Conservation (phyloP, 1,140 invertebrate species). For the Drosophila novamexicana region DNA sequence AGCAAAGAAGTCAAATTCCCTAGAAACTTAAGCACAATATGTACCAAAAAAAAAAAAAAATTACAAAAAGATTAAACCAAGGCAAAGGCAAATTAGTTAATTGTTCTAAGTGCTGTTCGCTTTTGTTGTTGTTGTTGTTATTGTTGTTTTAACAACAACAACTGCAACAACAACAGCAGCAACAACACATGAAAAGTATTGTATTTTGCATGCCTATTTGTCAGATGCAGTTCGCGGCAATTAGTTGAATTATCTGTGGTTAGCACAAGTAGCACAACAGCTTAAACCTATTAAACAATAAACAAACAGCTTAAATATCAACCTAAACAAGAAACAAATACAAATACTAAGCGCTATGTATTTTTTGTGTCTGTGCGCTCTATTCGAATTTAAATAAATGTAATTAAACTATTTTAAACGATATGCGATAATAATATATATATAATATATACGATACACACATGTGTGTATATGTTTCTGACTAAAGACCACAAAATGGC, state of each 20-base stretch:
- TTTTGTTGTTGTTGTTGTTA: not conserved
- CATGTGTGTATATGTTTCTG: slow-evolving; percentile 41
- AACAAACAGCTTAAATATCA: slow-evolving; percentile 17
- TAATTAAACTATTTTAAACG: slow-evolving; percentile 64
- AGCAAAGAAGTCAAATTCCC: slow-evolving; percentile 79
- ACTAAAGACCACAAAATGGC: slow-evolving; percentile 14
- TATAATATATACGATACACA: slow-evolving; percentile 29
- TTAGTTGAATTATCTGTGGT: slow-evolving; percentile 64
- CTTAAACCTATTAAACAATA: slow-evolving; percentile 29
- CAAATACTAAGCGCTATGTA: slow-evolving; percentile 73
- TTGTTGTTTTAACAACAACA: slow-evolving; percentile 8
- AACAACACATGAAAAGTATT: slow-evolving; percentile 60
- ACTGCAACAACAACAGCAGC: not conserved
- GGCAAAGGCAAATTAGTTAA: slow-evolving; percentile 50
- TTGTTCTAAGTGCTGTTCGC: slow-evolving; percentile 22
- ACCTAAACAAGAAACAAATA: not conserved
- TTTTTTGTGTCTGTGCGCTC: slow-evolving; percentile 62
- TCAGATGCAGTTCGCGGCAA: slow-evolving; percentile 43
- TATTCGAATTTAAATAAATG: slow-evolving; percentile 81
- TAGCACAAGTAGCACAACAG: slow-evolving; percentile 65
- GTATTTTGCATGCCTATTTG: slow-evolving; percentile 48
- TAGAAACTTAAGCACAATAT: slow-evolving; percentile 69
- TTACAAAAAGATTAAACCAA: not conserved
- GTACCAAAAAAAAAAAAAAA: slow-evolving; percentile 60
- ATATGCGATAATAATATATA: slow-evolving; percentile 52